phyloP scores from a whole-genome alignment of 2,797 vertebrate genomes.

The Tragopan temminckii region DNA sequence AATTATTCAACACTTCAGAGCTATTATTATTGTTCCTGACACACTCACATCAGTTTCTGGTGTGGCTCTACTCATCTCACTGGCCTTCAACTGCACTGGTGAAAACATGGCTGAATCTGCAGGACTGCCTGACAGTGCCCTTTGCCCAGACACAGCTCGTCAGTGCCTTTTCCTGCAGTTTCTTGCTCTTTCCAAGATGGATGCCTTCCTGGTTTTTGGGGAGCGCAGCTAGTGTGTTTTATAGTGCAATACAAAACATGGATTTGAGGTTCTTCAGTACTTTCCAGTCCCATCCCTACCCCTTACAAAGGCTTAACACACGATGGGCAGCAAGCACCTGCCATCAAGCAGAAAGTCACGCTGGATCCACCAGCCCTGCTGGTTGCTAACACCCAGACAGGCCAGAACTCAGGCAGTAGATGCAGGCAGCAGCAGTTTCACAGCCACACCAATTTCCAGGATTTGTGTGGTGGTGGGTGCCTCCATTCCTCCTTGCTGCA shows the following conservation, averaged over 20 bases:
- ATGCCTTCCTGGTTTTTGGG: not conserved
- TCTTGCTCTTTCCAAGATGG: not conserved
- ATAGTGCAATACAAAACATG: not conserved
- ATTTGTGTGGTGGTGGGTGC: not conserved
- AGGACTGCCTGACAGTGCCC: not conserved
- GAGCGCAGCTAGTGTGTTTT: not conserved
- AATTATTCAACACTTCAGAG: not conserved
- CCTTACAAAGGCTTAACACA: not conserved
- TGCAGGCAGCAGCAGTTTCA: not conserved
- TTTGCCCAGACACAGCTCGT: not conserved
- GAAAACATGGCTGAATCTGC: not conserved
- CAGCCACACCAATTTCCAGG: not conserved
- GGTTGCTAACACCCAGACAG: accelerated
- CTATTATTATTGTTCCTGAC: not conserved
- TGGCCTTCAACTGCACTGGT: not conserved
- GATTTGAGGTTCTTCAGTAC: not conserved
- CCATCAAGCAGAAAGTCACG: not conserved
- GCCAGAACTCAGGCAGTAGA: not conserved
- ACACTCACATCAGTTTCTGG: not conserved
- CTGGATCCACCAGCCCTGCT: not conserved
- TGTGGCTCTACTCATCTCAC: not conserved
- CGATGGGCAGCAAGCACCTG: not conserved
- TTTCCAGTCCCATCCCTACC: not conserved
- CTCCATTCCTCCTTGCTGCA: not conserved
- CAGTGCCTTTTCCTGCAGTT: not conserved